Percentiles rank a stretch among this genome's conserved stretches.
Evolutionary conservation across 2,888 invertebrate species (phyloP).

Genomic region (Oxytorus armatus): DNA sequence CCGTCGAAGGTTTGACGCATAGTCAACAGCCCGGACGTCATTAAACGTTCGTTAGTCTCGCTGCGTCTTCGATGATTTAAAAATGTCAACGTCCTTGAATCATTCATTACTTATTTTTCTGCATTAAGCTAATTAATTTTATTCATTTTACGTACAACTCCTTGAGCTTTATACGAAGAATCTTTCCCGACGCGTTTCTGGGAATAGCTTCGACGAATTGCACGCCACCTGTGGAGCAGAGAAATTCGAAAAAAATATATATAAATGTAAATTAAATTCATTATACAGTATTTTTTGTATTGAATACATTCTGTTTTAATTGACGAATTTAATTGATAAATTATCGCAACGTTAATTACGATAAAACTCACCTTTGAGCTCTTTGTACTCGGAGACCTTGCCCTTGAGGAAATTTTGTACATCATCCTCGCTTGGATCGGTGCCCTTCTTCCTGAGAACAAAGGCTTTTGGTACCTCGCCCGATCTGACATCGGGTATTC

Average conservation of each 20-base stretch:
- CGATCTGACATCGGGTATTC: constrained; percentile 88
- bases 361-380: constrained; percentile 84
- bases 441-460: constrained; percentile 86
- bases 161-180: constrained; percentile 70
- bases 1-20: constrained; percentile 12
- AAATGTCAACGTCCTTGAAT: neutral
- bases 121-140: neutral
- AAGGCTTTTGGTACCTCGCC: constrained; percentile 93
- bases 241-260: neutral
- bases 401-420: constrained; percentile 88
- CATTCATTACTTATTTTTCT: neutral
- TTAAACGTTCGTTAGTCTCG: neutral
- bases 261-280: neutral
- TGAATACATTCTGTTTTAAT: neutral
- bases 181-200: constrained; percentile 67
- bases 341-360: neutral
- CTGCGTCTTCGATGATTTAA: neutral
- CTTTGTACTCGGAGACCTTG: constrained; percentile 91
- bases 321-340: neutral
- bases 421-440: constrained; percentile 85
- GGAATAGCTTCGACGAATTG: constrained; percentile 66
- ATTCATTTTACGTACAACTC: constrained; percentile 55
- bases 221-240: constrained; percentile 75
- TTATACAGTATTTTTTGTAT: neutral
- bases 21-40: no score